Evolutionary conservation across 2,888 invertebrate species (phyloP).

Genomic region (Byasa hedistus): DNA sequence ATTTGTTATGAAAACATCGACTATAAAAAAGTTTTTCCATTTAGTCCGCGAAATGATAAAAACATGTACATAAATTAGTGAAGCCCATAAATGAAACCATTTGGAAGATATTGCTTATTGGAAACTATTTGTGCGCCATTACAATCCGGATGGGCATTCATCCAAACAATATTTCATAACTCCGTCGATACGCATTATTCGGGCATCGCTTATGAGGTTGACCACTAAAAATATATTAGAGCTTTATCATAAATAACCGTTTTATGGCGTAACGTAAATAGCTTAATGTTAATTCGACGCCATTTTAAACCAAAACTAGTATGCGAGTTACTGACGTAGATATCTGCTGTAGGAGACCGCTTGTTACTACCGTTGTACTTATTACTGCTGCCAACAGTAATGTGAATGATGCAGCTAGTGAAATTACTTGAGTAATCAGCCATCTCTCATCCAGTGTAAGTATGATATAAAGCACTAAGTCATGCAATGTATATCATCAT

Average conservation of each 20-base stretch:
- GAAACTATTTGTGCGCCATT: constrained; percentile 53
- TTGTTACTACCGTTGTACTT: too few species aligned
- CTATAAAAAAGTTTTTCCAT: constrained; percentile 30
- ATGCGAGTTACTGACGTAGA: too few species aligned
- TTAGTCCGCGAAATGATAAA: constrained; percentile 31
- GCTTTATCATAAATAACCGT: constrained; percentile 27
- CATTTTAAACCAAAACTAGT: constrained; percentile 12
- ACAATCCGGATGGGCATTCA: constrained; percentile 45
- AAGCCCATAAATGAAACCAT: constrained; percentile 44
- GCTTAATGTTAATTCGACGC: constrained; percentile 11
- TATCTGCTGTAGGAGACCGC: too few species aligned
- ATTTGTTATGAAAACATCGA: constrained; percentile 21
- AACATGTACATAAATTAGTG: constrained; percentile 53
- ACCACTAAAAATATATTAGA: constrained; percentile 28
- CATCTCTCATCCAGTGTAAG: too few species aligned
- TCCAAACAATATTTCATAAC: constrained; percentile 48
- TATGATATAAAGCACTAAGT: too few species aligned
- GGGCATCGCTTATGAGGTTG: constrained; percentile 28
- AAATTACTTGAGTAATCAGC: too few species aligned
- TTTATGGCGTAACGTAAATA: constrained; percentile 17
- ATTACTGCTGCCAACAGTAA: too few species aligned
- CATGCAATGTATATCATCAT: too few species aligned
- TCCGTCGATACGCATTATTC: constrained; percentile 36
- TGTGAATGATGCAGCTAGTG: too few species aligned
- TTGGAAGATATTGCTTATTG: constrained; percentile 67